Percentiles rank a stretch among this genome's conserved stretches.
phyloP scores from a whole-genome alignment of 2,113 vertebrate species.

The Orientallactaga bullata region DNA sequence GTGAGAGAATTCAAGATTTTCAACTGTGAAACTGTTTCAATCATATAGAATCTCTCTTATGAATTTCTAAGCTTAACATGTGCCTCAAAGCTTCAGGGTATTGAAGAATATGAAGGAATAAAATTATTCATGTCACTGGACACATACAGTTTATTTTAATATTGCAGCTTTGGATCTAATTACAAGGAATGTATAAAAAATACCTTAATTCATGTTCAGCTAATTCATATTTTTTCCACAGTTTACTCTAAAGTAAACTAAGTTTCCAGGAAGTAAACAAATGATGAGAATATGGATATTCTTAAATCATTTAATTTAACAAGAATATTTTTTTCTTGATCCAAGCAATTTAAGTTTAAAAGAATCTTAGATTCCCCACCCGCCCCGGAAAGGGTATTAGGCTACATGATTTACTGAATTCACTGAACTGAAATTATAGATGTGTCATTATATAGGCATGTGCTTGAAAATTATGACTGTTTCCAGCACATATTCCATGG shows the following conservation, averaged over 20 bases:
- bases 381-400: constrained; percentile 38
- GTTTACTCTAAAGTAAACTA: constrained; percentile 75
- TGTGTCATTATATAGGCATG: neutral
- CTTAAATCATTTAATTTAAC: constrained; percentile 74
- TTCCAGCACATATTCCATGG: constrained; percentile 38
- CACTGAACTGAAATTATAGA: constrained; percentile 50
- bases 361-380: constrained; percentile 16
- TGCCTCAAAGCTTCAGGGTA: constrained; percentile 54
- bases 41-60: constrained; percentile 39
- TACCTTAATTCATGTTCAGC: constrained; percentile 61
- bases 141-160: constrained; percentile 69
- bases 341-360: constrained; percentile 58
- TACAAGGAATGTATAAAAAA: constrained; percentile 72
- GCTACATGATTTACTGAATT: constrained; percentile 38
- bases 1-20: constrained; percentile 44
- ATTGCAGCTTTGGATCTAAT: constrained; percentile 71
- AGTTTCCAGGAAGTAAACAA: constrained; percentile 77
- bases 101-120: constrained; percentile 61
- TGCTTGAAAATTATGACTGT: neutral
- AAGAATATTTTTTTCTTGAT: constrained; percentile 56
- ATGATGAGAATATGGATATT: constrained; percentile 79
- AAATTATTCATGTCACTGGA: constrained; percentile 46
- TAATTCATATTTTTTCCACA: constrained; percentile 60
- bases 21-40: constrained; percentile 70
- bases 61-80: constrained; percentile 52